Percentiles rank a stretch among this genome's conserved stretches.
phyloP scores from a whole-genome alignment of 2,113 vertebrate genomes.

The Athene cunicularia region DNA sequence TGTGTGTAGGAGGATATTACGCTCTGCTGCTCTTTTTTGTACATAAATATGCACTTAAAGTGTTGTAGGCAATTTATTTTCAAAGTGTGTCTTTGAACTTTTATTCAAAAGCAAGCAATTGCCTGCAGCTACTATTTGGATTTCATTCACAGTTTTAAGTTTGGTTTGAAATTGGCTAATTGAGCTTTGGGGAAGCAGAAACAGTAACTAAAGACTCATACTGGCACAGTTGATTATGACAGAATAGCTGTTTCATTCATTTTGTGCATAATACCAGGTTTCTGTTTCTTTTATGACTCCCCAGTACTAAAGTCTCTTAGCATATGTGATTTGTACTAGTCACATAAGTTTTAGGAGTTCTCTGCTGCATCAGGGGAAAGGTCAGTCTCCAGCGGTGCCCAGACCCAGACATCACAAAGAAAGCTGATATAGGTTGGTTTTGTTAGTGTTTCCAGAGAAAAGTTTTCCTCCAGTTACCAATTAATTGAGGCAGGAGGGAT shows the following conservation, averaged over 20 bases:
- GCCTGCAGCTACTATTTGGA: neutral
- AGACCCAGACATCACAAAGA: neutral
- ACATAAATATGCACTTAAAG: neutral
- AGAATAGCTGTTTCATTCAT: neutral
- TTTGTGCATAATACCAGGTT: neutral
- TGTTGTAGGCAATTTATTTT: neutral
- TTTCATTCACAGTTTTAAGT: neutral
- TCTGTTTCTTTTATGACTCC: neutral
- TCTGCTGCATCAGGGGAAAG: neutral
- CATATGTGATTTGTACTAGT: neutral
- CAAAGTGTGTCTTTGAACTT: neutral
- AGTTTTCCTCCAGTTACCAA: neutral
- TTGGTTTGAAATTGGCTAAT: neutral
- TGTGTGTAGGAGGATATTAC: neutral
- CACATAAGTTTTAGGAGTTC: neutral
- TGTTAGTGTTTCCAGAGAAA: neutral
- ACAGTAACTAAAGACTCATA: neutral
- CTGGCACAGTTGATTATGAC: neutral
- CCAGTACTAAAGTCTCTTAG: neutral
- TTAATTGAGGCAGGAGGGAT: neutral
- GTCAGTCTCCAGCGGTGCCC: neutral
- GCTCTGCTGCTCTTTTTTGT: neutral
- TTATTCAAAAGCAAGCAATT: neutral
- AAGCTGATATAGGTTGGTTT: neutral
- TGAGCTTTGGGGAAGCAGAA: neutral